Evolutionary conservation across 2,113 vertebrate genomes (phyloP).

Genomic region (Prionailurus bengalensis): DNA sequence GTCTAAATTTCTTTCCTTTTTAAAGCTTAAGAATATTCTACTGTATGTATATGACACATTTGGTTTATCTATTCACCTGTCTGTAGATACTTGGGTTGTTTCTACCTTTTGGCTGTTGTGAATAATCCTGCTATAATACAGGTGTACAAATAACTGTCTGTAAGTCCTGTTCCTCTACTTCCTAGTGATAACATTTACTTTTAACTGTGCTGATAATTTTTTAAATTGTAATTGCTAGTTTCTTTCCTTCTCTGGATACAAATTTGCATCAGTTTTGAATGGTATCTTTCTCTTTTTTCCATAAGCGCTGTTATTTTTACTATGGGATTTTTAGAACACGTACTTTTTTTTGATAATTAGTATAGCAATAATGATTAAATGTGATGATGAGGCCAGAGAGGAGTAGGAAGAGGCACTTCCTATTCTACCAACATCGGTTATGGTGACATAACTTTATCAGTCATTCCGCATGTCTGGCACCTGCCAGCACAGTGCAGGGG

Average conservation of each 20-base stretch:
- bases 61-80: background rate
- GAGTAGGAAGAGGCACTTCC: background rate
- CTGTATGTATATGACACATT: background rate
- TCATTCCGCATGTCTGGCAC: background rate
- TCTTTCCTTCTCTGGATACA: conserved; percentile 13
- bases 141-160: background rate
- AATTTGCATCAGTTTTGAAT: background rate
- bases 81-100: background rate
- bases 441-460: background rate
- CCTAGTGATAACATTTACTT: background rate
- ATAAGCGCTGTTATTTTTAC: background rate
- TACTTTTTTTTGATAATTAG: background rate
- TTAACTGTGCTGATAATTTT: background rate
- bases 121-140: background rate
- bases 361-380: background rate
- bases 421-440: background rate
- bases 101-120: background rate
- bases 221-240: background rate
- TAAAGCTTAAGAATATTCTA: background rate
- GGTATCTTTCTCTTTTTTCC: background rate
- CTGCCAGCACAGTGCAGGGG: background rate
- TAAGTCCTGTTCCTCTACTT: background rate
- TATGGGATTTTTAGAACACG: background rate
- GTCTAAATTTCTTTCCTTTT: background rate
- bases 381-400: background rate